Evolutionary conservation across 2,113 vertebrate species (phyloP).

Genomic region (Rallus limicola): DNA sequence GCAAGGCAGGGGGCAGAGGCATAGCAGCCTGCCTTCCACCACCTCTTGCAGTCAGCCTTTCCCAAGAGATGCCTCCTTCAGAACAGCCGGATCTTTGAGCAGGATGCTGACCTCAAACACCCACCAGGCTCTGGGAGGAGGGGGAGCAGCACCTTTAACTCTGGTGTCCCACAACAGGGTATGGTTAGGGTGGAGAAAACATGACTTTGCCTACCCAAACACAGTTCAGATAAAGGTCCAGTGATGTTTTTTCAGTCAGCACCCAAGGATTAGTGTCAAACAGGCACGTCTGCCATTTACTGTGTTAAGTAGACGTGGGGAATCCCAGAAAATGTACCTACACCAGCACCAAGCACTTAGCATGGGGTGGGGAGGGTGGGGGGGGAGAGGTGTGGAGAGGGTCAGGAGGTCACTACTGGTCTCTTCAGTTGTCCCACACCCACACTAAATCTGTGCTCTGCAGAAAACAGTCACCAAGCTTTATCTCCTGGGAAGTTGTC

Average conservation of each 20-base stretch:
- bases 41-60: background rate
- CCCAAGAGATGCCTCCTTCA: background rate
- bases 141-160: background rate
- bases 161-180: background rate
- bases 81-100: background rate
- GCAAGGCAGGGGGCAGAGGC: background rate
- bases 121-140: background rate
- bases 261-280: background rate
- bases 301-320: background rate
- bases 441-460: background rate
- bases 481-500: background rate
- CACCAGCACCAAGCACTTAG: background rate
- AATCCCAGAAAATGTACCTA: background rate
- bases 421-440: background rate
- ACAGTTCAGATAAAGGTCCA: background rate
- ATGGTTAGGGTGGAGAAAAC: background rate
- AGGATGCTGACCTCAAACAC: background rate
- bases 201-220: background rate
- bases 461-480: background rate
- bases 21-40: background rate
- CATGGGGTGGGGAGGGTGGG: background rate
- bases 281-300: background rate
- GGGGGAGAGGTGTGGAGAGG: background rate
- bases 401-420: background rate
- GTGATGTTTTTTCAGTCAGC: background rate